A percentile compares a stretch with the other conserved stretches of the same genome.
phyloP scores from a whole-genome alignment of 2,113 vertebrate species.

The Morone chrysops region DNA sequence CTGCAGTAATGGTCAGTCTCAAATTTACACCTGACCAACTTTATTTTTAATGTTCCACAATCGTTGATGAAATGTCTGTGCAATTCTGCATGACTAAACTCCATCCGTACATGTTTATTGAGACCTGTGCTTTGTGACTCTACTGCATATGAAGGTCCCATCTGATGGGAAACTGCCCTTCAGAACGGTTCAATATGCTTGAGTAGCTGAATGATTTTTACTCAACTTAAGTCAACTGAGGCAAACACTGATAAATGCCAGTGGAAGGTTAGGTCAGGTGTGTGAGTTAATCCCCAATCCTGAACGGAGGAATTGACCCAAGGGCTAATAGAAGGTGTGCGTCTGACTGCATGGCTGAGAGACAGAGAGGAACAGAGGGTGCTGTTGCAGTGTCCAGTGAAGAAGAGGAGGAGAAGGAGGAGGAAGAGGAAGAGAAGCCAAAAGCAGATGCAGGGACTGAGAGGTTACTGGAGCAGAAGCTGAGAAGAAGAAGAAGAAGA shows the following conservation, averaged over 20 bases:
- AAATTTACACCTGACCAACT: conserved; percentile 15
- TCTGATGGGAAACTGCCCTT: conserved; percentile 61
- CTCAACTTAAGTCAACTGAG: conserved; percentile 69
- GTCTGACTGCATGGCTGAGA: conserved; percentile 56
- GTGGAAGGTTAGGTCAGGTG: conserved; percentile 74
- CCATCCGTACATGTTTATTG: not conserved
- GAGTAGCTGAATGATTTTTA: conserved; percentile 70
- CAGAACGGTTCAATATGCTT: conserved; percentile 59
- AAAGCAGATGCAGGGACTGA: conserved; percentile 67
- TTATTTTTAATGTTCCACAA: conserved; percentile 13
- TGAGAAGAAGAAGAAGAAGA: too few species aligned
- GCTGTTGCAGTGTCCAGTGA: conserved; percentile 41
- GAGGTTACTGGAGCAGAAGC: conserved; percentile 72
- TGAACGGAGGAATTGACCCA: conserved; percentile 67
- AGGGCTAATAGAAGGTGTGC: conserved; percentile 60
- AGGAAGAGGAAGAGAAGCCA: conserved; percentile 52
- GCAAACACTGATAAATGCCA: conserved; percentile 77
- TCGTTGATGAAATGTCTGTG: conserved; percentile 4
- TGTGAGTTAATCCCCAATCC: conserved; percentile 68
- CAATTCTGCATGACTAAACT: conserved; percentile 30
- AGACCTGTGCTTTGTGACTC: conserved; percentile 22
- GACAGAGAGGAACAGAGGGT: conserved; percentile 40
- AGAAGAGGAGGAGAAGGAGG: conserved; percentile 19
- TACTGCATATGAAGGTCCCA: conserved; percentile 22
- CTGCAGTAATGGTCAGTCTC: not conserved